Conservation (phyloP, 2,113 vertebrate genomes). For the Lanius ludovicianus region DNA sequence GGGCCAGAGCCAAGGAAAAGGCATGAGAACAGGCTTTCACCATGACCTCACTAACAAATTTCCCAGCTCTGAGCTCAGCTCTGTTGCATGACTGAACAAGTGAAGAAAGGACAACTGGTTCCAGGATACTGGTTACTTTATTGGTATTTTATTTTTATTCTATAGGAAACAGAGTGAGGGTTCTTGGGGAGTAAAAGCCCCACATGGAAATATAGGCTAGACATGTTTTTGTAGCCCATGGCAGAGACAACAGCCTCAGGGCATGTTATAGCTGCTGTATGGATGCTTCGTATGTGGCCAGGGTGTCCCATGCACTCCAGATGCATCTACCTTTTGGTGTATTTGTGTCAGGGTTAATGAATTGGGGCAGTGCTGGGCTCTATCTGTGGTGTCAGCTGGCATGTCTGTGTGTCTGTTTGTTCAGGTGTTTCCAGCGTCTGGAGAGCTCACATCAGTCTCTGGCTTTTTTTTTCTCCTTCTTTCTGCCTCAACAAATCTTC, state of each 20-base stretch:
- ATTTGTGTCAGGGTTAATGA: neutral
- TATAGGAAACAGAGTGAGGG: neutral
- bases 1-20: neutral
- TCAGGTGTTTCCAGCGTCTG: neutral
- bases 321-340: neutral
- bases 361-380: neutral
- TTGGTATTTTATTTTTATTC: neutral
- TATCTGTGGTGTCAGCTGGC: neutral
- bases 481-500: neutral
- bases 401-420: neutral
- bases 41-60: slow-evolving; percentile 32
- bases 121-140: neutral
- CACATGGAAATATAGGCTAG: neutral
- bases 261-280: neutral
- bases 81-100: neutral
- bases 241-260: neutral
- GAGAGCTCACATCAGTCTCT: neutral
- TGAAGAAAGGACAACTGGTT: neutral
- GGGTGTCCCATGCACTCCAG: neutral
- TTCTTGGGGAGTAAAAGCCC: neutral
- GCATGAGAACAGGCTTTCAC: slow-evolving; percentile 23
- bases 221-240: neutral
- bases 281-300: neutral
- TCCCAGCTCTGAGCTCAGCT: slow-evolving; percentile 4
- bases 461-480: neutral